Conservation (phyloP, 2,797 vertebrate genomes). For the Amphiprion clarkii region DNA sequence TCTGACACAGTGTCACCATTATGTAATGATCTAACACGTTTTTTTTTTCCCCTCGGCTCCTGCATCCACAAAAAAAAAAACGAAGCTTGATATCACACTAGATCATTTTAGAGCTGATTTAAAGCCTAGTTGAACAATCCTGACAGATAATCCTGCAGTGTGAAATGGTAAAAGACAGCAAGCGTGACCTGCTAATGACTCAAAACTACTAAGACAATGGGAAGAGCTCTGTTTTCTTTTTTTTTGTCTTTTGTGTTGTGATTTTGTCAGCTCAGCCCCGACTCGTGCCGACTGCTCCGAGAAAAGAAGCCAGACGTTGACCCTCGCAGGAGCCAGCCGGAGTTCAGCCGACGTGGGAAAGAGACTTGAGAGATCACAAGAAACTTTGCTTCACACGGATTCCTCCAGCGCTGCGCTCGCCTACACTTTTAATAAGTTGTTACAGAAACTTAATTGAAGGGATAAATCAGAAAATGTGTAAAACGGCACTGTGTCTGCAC, state of each 20-base stretch:
- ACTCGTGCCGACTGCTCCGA: background rate
- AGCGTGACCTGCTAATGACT: too few relatives aligned
- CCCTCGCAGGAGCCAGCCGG: background rate
- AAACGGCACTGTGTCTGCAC: conserved; percentile 16
- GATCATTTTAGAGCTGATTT: background rate
- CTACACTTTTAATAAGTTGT: conserved; percentile 7
- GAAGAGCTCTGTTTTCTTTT: too few relatives aligned
- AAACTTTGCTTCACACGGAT: background rate
- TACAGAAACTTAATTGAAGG: background rate
- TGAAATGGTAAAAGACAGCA: background rate
- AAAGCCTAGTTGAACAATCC: background rate
- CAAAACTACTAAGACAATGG: background rate
- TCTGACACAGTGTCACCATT: too few relatives aligned
- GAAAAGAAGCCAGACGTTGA: conserved; percentile 1
- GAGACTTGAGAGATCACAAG: background rate
- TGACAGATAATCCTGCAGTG: background rate
- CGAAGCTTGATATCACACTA: background rate
- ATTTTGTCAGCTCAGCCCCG: background rate
- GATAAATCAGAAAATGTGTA: conserved; percentile 24
- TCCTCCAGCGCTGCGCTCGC: background rate
- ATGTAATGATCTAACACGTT: background rate
- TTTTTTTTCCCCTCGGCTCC: background rate
- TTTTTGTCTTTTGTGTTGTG: background rate
- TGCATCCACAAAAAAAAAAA: background rate
- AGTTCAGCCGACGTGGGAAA: background rate